phyloP scores from a whole-genome alignment of 1,140 invertebrate species.

The Lepidurus couesii region DNA sequence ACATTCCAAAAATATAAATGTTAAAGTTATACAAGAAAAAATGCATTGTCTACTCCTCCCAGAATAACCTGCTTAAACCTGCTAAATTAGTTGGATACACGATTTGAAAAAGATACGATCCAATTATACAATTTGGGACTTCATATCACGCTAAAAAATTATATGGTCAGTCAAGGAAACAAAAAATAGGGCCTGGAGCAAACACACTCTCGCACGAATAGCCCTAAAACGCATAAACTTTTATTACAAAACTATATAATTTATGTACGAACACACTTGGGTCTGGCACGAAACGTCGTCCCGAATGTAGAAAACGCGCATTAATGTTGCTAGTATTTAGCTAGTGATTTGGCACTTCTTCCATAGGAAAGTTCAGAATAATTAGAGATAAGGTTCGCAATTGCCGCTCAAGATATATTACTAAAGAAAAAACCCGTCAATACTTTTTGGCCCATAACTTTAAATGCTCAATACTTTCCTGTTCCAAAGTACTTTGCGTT shows the following conservation, averaged over 20 bases:
- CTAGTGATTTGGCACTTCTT: background rate
- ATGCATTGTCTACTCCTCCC: no score
- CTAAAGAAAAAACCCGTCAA: background rate
- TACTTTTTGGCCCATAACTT: no score
- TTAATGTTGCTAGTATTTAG: slow-evolving; percentile 14
- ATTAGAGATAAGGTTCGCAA: slow-evolving; percentile 1
- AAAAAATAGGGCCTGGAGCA: background rate
- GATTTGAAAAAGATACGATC: background rate
- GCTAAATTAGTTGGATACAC: background rate
- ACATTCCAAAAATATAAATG: no score
- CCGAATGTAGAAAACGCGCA: background rate
- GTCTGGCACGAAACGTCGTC: slow-evolving; percentile 8
- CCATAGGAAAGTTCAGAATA: background rate
- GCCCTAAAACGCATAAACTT: slow-evolving; percentile 1
- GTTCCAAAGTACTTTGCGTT: no score
- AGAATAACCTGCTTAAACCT: no score
- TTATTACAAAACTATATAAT: slow-evolving; percentile 10
- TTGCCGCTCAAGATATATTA: slow-evolving; percentile 2
- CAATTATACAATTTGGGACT: background rate
- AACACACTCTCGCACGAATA: background rate
- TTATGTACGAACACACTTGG: background rate
- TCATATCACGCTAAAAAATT: background rate
- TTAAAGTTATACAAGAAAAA: no score
- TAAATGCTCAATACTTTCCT: no score
- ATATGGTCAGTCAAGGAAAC: background rate